Evolutionary conservation across 1,140 invertebrate genomes (phyloP).

Genomic region (Heliconius hewitsoni): DNA sequence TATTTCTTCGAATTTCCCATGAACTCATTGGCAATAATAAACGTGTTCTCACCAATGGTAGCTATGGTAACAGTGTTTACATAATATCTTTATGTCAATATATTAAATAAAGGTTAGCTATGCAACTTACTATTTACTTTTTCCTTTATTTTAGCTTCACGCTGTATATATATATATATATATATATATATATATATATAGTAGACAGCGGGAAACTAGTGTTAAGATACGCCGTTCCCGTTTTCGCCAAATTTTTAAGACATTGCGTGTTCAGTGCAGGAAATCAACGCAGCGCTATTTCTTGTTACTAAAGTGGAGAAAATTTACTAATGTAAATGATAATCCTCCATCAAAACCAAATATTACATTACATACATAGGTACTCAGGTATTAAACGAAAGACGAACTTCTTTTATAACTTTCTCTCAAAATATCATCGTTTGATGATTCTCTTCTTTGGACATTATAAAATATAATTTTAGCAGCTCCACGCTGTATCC

Average conservation of each 20-base stretch:
- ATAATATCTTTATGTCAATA: not conserved
- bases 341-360: too few relatives aligned
- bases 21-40: constrained; percentile 40
- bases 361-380: too few relatives aligned
- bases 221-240: not conserved
- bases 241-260: not conserved
- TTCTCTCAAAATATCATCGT: too few relatives aligned
- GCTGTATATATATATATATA: too few relatives aligned
- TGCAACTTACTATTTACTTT: too few relatives aligned
- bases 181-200: too few relatives aligned
- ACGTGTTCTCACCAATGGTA: constrained; percentile 33
- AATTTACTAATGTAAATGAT: too few relatives aligned
- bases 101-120: not conserved
- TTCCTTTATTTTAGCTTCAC: not conserved
- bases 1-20: constrained; percentile 32
- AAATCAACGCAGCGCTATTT: not conserved
- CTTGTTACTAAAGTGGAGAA: not conserved
- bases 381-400: not conserved
- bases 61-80: constrained; percentile 38
- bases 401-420: too few relatives aligned
- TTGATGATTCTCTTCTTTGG: not conserved
- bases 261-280: not conserved
- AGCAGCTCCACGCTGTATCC: too few relatives aligned
- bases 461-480: not conserved
- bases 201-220: not conserved